Conservation (phyloP, 2,797 vertebrate genomes). For the Clarias fuscus region DNA sequence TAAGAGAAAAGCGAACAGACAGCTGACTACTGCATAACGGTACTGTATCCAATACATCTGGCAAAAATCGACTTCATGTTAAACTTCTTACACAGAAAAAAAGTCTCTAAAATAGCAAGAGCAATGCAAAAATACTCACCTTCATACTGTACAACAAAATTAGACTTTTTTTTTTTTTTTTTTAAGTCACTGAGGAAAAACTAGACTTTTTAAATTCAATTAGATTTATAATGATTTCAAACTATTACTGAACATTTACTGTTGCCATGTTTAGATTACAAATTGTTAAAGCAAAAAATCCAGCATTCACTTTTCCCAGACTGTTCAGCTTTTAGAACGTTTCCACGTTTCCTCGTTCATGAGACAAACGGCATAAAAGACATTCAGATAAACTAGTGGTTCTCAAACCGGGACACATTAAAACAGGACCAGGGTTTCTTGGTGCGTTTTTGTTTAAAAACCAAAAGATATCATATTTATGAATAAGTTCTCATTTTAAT, state of each 20-base stretch:
- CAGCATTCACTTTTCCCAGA: constrained; percentile 18
- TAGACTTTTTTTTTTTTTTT: neutral
- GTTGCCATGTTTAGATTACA: neutral
- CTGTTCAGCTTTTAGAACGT: neutral
- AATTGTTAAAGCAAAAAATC: neutral
- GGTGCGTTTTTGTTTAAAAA: neutral
- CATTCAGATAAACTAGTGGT: constrained; percentile 23
- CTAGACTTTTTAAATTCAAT: constrained; percentile 13
- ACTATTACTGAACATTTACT: constrained; percentile 14
- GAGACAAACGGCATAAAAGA: constrained; percentile 24
- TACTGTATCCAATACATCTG: constrained; percentile 11
- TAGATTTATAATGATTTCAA: constrained; percentile 12
- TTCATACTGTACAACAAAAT: constrained; percentile 5
- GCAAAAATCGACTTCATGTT: constrained; percentile 6
- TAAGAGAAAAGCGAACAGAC: constrained; percentile 25
- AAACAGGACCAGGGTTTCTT: neutral
- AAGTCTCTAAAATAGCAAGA: neutral
- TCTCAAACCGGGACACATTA: neutral
- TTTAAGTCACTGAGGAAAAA: neutral
- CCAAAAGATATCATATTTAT: neutral
- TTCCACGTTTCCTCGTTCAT: constrained; percentile 18
- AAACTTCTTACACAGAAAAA: constrained; percentile 2
- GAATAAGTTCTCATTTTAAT: neutral
- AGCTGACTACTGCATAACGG: constrained; percentile 49
- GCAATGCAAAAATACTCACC: constrained; percentile 27